Base-by-base conservation (phyloP, 2,797 vertebrate genomes). In the Pangasius macronema region DNA sequence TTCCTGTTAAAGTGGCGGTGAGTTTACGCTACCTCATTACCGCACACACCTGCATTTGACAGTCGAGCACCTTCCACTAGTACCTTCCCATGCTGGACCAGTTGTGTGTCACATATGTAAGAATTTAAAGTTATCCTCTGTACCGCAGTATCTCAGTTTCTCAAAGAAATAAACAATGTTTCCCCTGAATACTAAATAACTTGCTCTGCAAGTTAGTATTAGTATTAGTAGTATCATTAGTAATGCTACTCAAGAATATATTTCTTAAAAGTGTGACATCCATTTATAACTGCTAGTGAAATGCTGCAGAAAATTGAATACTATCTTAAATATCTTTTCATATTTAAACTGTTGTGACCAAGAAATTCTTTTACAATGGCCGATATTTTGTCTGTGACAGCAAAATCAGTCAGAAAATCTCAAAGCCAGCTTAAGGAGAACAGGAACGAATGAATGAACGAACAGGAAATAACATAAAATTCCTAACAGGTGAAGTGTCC, bases 391-490 rank as follows among this genome's bases (percentile, higher is more conserved):
- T 55, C 49, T 3, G 9, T 0, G 3, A 57, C 51, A 8, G 24
- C 24, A 79, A 11, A 79, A 33, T 33, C 51, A 57, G n/a, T 79
- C 30, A 22, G 59, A n/a, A 3, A 55, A 11, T 79, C 76, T 79
- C 36, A 20, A 57, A 79, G 3, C 8, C 0, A 0, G 24, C 16
- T 76, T 51, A 80, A 81, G 36, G 55, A 13, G 11, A 61, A 81
- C 55, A 81, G 77, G 30, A 81, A 81, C 24, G 11, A 61, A 81
- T n/a, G n/a, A n/a, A n/a, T n/a, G n/a, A n/a, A n/a, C 24, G 11
- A 61, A 81, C 55, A 81, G 77, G 30, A 81, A 81, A 55, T 36
- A 3, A 33, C 49, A 55, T 33, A 20, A 55, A 30, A 59, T 39
- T 59, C 55, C 13, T 39, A 81, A 81, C 5, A 81, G 55, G 55